phyloP scores from a whole-genome alignment of 1,140 invertebrate species.

The Hylyphantes graminicola region DNA sequence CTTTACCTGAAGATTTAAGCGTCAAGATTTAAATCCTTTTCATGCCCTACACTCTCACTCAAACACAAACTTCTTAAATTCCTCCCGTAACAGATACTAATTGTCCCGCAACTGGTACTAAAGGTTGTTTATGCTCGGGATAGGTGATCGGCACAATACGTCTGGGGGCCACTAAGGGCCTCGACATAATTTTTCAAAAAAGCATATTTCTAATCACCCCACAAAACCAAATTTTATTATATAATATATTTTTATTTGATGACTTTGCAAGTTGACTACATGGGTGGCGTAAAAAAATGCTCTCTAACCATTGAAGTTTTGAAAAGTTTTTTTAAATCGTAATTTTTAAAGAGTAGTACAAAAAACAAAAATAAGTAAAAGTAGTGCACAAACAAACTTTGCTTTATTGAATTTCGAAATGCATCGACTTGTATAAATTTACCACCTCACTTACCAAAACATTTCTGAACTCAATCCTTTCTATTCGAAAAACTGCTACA shows the following conservation, averaged over 20 bases:
- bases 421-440: no score
- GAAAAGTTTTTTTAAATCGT: no score
- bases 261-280: no score
- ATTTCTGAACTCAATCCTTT: neutral
- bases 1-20: neutral
- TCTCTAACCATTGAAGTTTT: no score
- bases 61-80: constrained; percentile 27
- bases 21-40: constrained; percentile 14
- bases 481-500: neutral
- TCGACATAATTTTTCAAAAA: constrained; percentile 40
- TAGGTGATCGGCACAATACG: constrained; percentile 12
- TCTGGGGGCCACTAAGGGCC: constrained; percentile 18
- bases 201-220: constrained; percentile 11
- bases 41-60: constrained; percentile 11
- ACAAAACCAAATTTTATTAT: neutral
- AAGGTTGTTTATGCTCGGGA: constrained; percentile 37
- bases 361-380: no score
- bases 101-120: constrained; percentile 44
- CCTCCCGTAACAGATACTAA: constrained; percentile 28
- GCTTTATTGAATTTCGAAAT: no score
- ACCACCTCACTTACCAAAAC: neutral
- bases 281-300: no score
- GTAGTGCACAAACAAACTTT: no score
- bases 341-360: neutral
- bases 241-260: no score